Evolutionary conservation across 2,113 vertebrate species (phyloP).

Genomic region (Anarrhichthys ocellatus): DNA sequence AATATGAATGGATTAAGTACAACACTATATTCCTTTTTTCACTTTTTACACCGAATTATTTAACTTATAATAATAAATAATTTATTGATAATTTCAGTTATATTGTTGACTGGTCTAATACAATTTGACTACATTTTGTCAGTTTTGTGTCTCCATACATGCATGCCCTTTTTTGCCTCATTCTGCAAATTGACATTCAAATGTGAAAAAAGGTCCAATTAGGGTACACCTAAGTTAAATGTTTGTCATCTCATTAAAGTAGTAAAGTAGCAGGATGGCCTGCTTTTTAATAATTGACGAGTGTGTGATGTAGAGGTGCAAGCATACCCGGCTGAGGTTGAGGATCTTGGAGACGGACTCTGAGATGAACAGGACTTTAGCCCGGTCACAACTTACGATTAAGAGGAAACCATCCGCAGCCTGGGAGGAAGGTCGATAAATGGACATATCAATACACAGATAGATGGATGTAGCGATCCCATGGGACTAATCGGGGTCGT

Average conservation of each 20-base stretch:
- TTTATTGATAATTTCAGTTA: too few relatives aligned
- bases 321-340: conserved; percentile 92
- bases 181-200: background rate
- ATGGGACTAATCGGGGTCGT: accelerated
- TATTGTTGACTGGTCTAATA: too few relatives aligned
- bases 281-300: background rate
- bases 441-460: background rate
- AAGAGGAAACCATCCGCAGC: conserved; percentile 96
- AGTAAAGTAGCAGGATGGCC: background rate
- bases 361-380: conserved; percentile 96
- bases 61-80: too few relatives aligned
- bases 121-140: too few relatives aligned
- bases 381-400: conserved; percentile 96
- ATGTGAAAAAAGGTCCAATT: background rate
- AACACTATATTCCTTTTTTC: too few relatives aligned
- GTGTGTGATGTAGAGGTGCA: conserved; percentile 10
- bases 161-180: background rate
- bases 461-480: too few relatives aligned
- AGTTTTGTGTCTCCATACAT: too few relatives aligned
- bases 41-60: too few relatives aligned
- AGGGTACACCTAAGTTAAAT: background rate
- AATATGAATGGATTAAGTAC: too few relatives aligned
- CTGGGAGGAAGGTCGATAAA: conserved; percentile 72
- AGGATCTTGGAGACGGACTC: conserved; percentile 97
- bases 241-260: background rate